These are phyloP conservation scores for Vanessa atalanta DNA, from an alignment of 1,140 invertebrate genomes.

Conservation along the genomic window DNA sequence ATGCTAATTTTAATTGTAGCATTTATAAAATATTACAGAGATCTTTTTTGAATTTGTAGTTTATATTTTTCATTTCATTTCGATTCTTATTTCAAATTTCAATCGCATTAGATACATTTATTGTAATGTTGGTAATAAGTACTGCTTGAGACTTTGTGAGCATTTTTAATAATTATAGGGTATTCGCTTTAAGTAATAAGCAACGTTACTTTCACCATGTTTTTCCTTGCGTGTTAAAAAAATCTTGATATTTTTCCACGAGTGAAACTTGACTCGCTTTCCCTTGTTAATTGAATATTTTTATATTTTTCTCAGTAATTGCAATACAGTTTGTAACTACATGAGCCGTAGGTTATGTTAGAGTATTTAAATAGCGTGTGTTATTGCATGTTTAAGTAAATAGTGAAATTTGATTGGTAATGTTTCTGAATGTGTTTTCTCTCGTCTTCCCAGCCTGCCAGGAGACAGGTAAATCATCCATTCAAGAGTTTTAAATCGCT, in stretches of 20 bases:
- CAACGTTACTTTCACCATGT: constrained; percentile 54
- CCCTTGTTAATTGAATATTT: constrained; percentile 70
- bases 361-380: constrained; percentile 45
- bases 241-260: constrained; percentile 76
- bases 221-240: constrained; percentile 75
- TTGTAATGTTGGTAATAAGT: not conserved
- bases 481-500: constrained; percentile 3
- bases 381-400: constrained; percentile 56
- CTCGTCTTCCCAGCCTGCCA: constrained; percentile 78
- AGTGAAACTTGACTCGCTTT: constrained; percentile 69
- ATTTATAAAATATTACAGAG: constrained; percentile 13
- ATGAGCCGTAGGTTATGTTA: constrained; percentile 37
- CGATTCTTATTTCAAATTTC: not conserved
- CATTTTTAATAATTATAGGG: constrained; percentile 31
- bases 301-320: constrained; percentile 60
- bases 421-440: constrained; percentile 79
- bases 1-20: constrained; percentile 7
- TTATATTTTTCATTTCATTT: not conserved
- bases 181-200: constrained; percentile 34
- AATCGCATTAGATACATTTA: not conserved
- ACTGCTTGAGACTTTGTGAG: constrained; percentile 14
- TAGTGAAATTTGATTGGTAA: constrained; percentile 70
- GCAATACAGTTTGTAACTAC: constrained; percentile 45
- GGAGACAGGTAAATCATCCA: constrained; percentile 69
- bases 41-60: not conserved